These are phyloP conservation scores for Etheostoma nigrum DNA, from an alignment of 2,797 vertebrate genomes.

Conservation along the genomic window DNA sequence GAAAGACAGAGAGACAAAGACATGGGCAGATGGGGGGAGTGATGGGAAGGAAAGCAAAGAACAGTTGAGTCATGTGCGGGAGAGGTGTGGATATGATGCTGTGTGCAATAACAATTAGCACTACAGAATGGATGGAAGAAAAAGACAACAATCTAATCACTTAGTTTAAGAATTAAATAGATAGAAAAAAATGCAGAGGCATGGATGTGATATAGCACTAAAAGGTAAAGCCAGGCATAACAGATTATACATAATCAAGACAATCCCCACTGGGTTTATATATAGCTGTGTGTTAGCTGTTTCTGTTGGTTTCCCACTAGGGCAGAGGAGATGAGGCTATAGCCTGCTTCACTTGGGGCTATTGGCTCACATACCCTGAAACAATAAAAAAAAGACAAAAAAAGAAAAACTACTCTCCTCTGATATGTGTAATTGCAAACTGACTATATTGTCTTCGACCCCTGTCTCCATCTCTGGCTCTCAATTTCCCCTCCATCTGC, in stretches of 20 bases:
- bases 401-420: conserved; percentile 14
- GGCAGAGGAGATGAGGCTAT: conserved; percentile 39
- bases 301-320: conserved; percentile 41
- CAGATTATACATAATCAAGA: conserved; percentile 72
- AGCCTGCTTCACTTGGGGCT: conserved; percentile 37
- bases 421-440: conserved; percentile 54
- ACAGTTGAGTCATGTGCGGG: conserved; percentile 75
- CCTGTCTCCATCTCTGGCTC: conserved; percentile 18
- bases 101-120: conserved; percentile 69
- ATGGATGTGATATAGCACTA: conserved; percentile 23
- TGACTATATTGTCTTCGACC: conserved; percentile 20
- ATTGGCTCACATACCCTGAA: conserved; percentile 33
- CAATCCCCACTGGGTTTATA: conserved; percentile 66
- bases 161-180: conserved; percentile 16
- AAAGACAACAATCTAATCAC: conserved; percentile 30
- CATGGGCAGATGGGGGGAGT: conserved; percentile 66
- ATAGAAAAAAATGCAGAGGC: conserved; percentile 14
- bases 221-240: conserved; percentile 52
- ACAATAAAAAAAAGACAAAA: conserved; percentile 11
- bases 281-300: conserved; percentile 67
- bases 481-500: conserved; percentile 36
- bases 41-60: conserved; percentile 58
- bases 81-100: conserved; percentile 71
- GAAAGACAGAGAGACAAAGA: conserved; percentile 59
- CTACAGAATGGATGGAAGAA: conserved; percentile 56